Conservation (phyloP, 2,797 vertebrate genomes). For the Oreonectes daqikongensis region DNA sequence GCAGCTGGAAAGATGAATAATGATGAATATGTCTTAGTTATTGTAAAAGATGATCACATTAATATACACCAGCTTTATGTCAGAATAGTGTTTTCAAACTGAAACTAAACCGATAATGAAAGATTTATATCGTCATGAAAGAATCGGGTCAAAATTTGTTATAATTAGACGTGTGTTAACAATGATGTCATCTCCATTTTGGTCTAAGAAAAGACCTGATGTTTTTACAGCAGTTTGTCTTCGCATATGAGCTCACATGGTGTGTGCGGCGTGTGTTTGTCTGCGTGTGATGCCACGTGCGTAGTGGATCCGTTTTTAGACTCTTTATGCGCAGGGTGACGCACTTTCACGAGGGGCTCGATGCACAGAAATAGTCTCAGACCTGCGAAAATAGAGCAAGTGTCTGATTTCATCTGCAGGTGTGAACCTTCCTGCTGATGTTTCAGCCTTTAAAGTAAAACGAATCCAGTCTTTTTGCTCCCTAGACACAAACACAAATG, state of each 20-base stretch:
- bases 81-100: constrained; percentile 2
- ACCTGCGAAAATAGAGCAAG: constrained; percentile 67
- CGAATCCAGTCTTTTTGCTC: constrained; percentile 34
- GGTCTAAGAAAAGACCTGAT: constrained; percentile 9
- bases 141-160: background rate
- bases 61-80: background rate
- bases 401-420: constrained; percentile 53
- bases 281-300: constrained; percentile 55
- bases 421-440: constrained; percentile 51
- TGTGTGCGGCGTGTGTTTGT: constrained; percentile 33
- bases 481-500: background rate
- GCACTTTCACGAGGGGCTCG: constrained; percentile 63
- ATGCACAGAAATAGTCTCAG: constrained; percentile 64
- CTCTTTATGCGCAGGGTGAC: constrained; percentile 66
- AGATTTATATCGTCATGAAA: background rate
- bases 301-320: constrained; percentile 64
- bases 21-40: background rate
- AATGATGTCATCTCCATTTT: background rate
- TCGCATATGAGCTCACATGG: constrained; percentile 10
- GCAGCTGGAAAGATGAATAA: constrained; percentile 40
- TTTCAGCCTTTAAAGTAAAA: constrained; percentile 31
- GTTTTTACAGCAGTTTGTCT: constrained; percentile 3
- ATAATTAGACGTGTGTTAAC: background rate
- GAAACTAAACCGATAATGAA: background rate
- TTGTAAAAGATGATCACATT: constrained; percentile 12